Evolutionary conservation across 2,888 invertebrate species (phyloP), one percentile per base, ranked within the genome.

Genomic region (Microplitis manilae): DNA sequence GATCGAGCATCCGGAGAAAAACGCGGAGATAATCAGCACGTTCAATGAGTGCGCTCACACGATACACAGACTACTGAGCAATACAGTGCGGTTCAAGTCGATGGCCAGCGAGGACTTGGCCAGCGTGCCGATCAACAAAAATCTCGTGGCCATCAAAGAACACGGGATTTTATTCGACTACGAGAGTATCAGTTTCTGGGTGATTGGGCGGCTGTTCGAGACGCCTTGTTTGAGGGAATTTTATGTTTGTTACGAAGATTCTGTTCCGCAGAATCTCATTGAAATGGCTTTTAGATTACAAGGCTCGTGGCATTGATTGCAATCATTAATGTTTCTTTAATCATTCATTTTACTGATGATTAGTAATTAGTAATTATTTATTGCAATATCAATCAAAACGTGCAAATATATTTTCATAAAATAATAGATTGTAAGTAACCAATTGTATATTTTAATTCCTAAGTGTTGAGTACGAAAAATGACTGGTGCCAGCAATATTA

Each of bases 181-280:
- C 79, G 91, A 93, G 84, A 91, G 92, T 9, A 91, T 93, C 78
- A 91, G 91, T 60, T 96, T 95, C 89, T 96, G 96, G 96, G 95
- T 95, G 77, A 92, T 95, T 61, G 96, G 96, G 17, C 92, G 97
- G 60, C 91, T 96, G 5, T 95, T 96, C 88, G 93, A 94, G 73
- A 93, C 93, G 75, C 96, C 96, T 0, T 93, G 94, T 85, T 93
- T 94, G 0, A 93, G 94, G 81, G 97, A 97, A 88, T 91, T 97
- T 9, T 98, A 96, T 86, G 93, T 97, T 64, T 97, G 97, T 89
- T 96, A 96, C 90, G 94, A 95, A 83, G 96, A 97, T 80, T 94
- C 94, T 39, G 93, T 95, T 13, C 96, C 97, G 0, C 97, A 97
- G 90, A 97, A 96, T 91, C 91, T 97, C 83, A 93, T 97, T 0